Conservation (phyloP, 2,888 invertebrate species). For the Anodontia alba region DNA sequence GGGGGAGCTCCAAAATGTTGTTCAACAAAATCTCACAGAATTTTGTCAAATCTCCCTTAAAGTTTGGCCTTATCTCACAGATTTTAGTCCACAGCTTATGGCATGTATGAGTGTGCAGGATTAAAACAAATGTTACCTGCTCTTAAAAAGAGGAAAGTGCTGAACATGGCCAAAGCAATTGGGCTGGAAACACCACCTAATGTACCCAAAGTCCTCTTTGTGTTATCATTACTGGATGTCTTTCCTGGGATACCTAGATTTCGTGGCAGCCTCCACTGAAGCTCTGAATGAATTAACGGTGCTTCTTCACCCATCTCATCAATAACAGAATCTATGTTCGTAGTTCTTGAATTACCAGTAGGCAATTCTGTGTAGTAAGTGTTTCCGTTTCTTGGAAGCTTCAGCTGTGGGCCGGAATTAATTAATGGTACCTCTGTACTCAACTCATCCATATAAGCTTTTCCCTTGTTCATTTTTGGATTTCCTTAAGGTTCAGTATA, state of each 20-base stretch:
- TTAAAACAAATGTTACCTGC: too few species aligned
- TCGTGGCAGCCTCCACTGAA: constrained; percentile 24
- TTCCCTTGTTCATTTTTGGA: not conserved
- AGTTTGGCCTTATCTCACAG: too few species aligned
- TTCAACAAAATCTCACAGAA: too few species aligned
- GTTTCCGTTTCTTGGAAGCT: too few species aligned
- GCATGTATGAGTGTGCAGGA: too few species aligned
- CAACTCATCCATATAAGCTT: not conserved
- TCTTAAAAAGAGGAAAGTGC: constrained; percentile 98
- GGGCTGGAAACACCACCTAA: constrained; percentile 99
- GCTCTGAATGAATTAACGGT: constrained; percentile 34
- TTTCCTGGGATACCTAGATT: constrained; percentile 24
- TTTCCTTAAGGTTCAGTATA: not conserved
- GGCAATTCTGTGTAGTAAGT: not conserved
- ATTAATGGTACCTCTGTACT: too few species aligned
- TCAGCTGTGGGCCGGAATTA: too few species aligned
- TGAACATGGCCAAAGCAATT: constrained; percentile 99
- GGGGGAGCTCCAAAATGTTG: too few species aligned
- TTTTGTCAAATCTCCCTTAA: too few species aligned
- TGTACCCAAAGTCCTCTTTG: constrained; percentile 89
- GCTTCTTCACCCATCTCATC: constrained; percentile 22
- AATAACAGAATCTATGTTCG: not conserved
- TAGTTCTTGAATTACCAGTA: too few species aligned
- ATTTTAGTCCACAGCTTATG: too few species aligned
- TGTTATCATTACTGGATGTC: not conserved